phyloP scores from a whole-genome alignment of 2,888 invertebrate genomes.

The Molorchus minor region DNA sequence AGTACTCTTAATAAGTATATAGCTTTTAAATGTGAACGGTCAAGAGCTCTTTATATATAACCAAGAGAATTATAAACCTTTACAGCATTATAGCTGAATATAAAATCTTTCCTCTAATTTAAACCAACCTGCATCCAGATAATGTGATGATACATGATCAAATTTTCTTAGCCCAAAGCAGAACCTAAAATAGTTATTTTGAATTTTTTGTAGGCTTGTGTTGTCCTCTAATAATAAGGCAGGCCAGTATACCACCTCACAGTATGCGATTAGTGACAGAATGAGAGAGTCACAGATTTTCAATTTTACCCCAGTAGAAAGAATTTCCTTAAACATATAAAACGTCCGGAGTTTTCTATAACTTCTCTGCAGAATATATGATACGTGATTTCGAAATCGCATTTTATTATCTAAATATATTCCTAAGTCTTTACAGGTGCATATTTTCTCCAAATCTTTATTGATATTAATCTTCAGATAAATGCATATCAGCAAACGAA shows the following conservation, averaged over 20 bases:
- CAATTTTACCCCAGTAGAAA: background rate
- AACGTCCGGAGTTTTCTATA: background rate
- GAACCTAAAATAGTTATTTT: background rate
- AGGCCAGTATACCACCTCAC: background rate
- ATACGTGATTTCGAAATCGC: background rate
- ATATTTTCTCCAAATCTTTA: background rate
- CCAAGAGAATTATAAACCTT: background rate
- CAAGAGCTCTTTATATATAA: background rate
- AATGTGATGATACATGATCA: background rate
- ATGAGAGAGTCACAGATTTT: background rate
- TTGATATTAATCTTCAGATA: background rate
- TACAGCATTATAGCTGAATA: background rate
- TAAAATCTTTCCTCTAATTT: background rate
- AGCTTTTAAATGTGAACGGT: background rate
- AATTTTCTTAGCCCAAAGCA: background rate
- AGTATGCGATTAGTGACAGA: background rate
- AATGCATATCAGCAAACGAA: background rate
- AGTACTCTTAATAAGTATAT: conserved; percentile 3
- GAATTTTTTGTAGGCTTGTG: background rate
- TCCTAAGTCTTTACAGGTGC: background rate
- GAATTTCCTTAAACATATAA: background rate
- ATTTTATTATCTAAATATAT: background rate
- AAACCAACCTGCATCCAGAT: background rate
- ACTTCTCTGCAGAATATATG: too few species aligned
- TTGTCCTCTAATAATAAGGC: background rate